Percentiles rank a stretch among this genome's conserved stretches.
These are phyloP conservation scores for Copidosoma floridanum DNA, from an alignment of 1,140 invertebrate species.

Conservation along the genomic window DNA sequence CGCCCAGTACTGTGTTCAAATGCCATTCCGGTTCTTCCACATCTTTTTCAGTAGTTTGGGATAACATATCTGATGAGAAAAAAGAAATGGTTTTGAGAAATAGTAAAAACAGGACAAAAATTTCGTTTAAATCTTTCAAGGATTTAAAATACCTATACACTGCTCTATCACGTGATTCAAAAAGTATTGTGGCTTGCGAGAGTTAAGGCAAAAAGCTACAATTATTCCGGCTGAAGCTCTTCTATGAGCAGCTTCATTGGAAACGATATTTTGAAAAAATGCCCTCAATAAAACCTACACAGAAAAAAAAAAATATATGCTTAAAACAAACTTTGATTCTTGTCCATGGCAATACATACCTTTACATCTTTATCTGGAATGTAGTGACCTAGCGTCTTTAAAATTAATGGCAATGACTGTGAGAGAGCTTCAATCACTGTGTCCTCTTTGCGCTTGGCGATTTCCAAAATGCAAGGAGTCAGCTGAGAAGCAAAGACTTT, in stretches of 20 bases:
- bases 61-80: slow-evolving; percentile 57
- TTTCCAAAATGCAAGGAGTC: slow-evolving; percentile 67
- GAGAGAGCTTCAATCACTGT: slow-evolving; percentile 71
- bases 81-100: too few relatives aligned
- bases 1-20: slow-evolving; percentile 61
- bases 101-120: too few relatives aligned
- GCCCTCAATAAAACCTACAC: slow-evolving; percentile 62
- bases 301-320: not conserved
- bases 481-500: slow-evolving; percentile 74
- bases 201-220: slow-evolving; percentile 64
- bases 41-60: slow-evolving; percentile 45
- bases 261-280: slow-evolving; percentile 67
- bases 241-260: slow-evolving; percentile 61
- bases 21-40: slow-evolving; percentile 52
- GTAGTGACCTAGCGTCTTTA: slow-evolving; percentile 69
- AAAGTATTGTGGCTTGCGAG: slow-evolving; percentile 63
- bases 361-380: slow-evolving; percentile 74
- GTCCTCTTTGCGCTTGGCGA: slow-evolving; percentile 70
- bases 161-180: slow-evolving; percentile 61
- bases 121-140: too few relatives aligned
- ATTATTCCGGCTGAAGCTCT: slow-evolving; percentile 67
- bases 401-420: slow-evolving; percentile 67
- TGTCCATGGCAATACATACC: slow-evolving; percentile 44
- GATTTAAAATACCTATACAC: slow-evolving; percentile 50
- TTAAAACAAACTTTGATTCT: too few relatives aligned